A percentile compares a stretch with the other conserved stretches of the same genome.
phyloP scores from a whole-genome alignment of 2,888 invertebrate species.

The Synanthedon andrenaeformis region DNA sequence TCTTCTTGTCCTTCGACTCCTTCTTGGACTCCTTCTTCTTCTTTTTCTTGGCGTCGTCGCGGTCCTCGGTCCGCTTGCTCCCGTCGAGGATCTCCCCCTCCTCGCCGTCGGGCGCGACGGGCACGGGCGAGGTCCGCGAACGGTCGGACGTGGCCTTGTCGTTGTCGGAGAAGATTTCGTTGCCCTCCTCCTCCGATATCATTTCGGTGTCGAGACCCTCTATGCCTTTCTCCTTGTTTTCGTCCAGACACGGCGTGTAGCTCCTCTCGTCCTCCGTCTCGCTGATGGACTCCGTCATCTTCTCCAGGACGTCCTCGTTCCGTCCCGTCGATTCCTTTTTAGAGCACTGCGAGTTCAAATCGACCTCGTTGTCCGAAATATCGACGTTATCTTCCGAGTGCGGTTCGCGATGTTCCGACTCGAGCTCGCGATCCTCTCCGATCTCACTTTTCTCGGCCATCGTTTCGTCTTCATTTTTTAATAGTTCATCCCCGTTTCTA shows the following conservation, averaged over 20 bases:
- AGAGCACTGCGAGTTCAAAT: conserved; percentile 14
- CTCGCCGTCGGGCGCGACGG: conserved; percentile 52
- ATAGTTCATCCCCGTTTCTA: not conserved
- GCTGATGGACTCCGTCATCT: conserved; percentile 74
- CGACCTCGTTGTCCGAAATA: conserved; percentile 5
- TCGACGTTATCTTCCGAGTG: conserved; percentile 2
- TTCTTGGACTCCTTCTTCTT: conserved; percentile 67
- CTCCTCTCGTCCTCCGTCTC: conserved; percentile 76
- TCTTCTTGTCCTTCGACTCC: conserved; percentile 47
- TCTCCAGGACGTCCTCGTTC: conserved; percentile 17
- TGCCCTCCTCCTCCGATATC: conserved; percentile 79
- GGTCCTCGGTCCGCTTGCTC: conserved; percentile 18
- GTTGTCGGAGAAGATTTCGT: conserved; percentile 74
- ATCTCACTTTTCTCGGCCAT: not conserved
- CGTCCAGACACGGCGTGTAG: conserved; percentile 80
- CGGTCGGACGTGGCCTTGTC: conserved; percentile 49
- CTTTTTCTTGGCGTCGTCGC: conserved; percentile 52
- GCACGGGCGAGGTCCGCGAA: conserved; percentile 43
- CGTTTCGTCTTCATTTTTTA: not conserved
- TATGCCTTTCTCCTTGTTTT: conserved; percentile 62
- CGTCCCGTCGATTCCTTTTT: conserved; percentile 13
- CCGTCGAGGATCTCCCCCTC: conserved; percentile 72
- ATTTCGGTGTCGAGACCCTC: conserved; percentile 79
- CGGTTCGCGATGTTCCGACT: not conserved
- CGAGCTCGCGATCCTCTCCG: not conserved